These are phyloP conservation scores for Furcifer pardalis DNA, from an alignment of 2,797 vertebrate genomes.

Conservation along the genomic window DNA sequence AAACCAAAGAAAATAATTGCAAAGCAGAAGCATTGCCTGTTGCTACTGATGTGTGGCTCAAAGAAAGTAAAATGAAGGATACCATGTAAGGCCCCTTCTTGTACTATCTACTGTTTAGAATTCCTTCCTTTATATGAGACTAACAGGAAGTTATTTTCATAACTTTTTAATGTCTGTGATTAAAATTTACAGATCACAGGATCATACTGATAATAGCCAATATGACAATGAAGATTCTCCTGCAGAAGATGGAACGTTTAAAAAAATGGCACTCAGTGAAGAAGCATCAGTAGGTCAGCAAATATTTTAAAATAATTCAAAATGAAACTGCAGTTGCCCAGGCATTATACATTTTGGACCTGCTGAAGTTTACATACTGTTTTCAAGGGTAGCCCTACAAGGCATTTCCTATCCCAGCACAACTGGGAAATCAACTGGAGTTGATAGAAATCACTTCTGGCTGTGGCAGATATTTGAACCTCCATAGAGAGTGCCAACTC, in stretches of 20 bases:
- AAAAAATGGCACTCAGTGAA: constrained; percentile 30
- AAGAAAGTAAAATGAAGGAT: constrained; percentile 71
- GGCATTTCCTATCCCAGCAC: no score
- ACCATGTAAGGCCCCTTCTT: constrained; percentile 58
- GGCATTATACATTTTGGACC: no score
- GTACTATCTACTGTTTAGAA: not conserved
- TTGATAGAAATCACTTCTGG: no score
- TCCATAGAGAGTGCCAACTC: no score
- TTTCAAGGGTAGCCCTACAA: no score
- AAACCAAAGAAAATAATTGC: constrained; percentile 61
- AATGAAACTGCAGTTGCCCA: not conserved
- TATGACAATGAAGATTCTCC: constrained; percentile 35
- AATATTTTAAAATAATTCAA: constrained; percentile 12
- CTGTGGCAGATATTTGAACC: no score
- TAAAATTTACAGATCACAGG: constrained; percentile 57
- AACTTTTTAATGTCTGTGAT: constrained; percentile 15
- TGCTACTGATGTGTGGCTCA: constrained; percentile 84
- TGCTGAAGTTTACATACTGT: no score
- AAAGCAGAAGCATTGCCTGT: constrained; percentile 59
- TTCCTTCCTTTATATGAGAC: not conserved
- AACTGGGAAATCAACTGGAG: no score
- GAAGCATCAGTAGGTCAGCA: constrained; percentile 64
- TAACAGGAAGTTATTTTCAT: not conserved
- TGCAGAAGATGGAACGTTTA: constrained; percentile 16
- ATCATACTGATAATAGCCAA: constrained; percentile 33